Percentiles rank a stretch among this genome's conserved stretches.
Conservation (phyloP, 2,888 invertebrate genomes). For the Achlya flavicornis region DNA sequence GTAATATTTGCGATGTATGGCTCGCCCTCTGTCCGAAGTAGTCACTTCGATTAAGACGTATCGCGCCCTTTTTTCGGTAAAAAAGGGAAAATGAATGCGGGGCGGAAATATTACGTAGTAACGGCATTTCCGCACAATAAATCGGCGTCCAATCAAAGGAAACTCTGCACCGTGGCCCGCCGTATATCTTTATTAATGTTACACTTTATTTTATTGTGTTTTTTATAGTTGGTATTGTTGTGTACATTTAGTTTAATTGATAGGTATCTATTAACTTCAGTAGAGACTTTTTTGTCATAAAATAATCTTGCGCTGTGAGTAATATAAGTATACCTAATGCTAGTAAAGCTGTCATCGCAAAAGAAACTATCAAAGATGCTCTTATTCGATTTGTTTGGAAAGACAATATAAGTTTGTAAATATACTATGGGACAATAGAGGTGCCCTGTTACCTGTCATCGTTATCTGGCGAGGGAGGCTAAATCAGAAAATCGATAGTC, state of each 20-base stretch:
- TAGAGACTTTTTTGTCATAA: not conserved
- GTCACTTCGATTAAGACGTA: constrained; percentile 76
- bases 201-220: constrained; percentile 81
- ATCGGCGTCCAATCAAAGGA: constrained; percentile 83
- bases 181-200: constrained; percentile 81
- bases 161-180: constrained; percentile 60
- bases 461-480: constrained; percentile 75
- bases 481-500: constrained; percentile 80
- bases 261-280: constrained; percentile 28
- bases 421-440: constrained; percentile 16
- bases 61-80: constrained; percentile 82
- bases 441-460: constrained; percentile 58
- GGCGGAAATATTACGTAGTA: constrained; percentile 83
- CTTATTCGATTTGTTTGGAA: constrained; percentile 13
- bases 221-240: constrained; percentile 76
- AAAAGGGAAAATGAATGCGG: constrained; percentile 81
- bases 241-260: constrained; percentile 72
- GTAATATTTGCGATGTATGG: constrained; percentile 23
- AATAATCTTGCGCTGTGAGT: not conserved
- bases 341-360: constrained; percentile 7
- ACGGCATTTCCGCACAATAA: constrained; percentile 84
- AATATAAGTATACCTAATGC: constrained; percentile 10
- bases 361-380: constrained; percentile 22
- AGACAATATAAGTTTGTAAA: constrained; percentile 19
- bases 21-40: constrained; percentile 43